phyloP scores from a whole-genome alignment of 2,797 vertebrate species.

The Rhyacichthys aspro region DNA sequence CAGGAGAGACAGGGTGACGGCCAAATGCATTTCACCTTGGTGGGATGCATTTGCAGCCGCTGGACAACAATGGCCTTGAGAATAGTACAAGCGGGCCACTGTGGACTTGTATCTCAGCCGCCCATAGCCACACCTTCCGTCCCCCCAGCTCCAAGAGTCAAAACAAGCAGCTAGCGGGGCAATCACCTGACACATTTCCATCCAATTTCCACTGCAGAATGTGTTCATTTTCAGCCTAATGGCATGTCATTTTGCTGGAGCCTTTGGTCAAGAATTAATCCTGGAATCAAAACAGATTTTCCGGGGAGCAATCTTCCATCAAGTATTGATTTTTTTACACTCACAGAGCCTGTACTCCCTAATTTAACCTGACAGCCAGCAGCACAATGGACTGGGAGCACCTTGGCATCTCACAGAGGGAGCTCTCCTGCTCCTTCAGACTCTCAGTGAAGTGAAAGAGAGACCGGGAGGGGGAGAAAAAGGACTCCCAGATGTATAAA shows the following conservation, averaged over 20 bases:
- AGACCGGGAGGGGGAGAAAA: constrained; percentile 60
- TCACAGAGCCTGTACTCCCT: constrained; percentile 99
- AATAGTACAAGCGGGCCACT: constrained; percentile 87
- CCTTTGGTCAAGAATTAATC: constrained; percentile 99
- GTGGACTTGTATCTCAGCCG: constrained; percentile 76
- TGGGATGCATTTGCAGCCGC: constrained; percentile 91
- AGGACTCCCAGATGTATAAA: constrained; percentile 71
- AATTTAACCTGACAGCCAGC: constrained; percentile 99
- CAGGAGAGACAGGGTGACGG: constrained; percentile 83
- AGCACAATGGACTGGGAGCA: constrained; percentile 99
- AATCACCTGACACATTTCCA: constrained; percentile 99
- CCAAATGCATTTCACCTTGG: constrained; percentile 91
- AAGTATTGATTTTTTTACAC: constrained; percentile 99
- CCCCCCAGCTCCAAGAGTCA: constrained; percentile 82
- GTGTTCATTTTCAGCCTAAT: constrained; percentile 99
- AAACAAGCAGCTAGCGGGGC: constrained; percentile 89
- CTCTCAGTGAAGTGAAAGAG: constrained; percentile 73
- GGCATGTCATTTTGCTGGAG: constrained; percentile 99
- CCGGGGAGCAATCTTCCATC: constrained; percentile 99
- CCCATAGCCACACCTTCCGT: constrained; percentile 85
- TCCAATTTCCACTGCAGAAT: constrained; percentile 99
- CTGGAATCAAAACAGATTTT: constrained; percentile 99
- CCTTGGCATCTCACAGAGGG: constrained; percentile 94
- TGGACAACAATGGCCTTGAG: constrained; percentile 91
- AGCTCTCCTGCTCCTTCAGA: constrained; percentile 89